These are phyloP conservation scores for Hapalemur alaotrensis DNA, from an alignment of 2,797 vertebrate genomes.

Conservation along the genomic window DNA sequence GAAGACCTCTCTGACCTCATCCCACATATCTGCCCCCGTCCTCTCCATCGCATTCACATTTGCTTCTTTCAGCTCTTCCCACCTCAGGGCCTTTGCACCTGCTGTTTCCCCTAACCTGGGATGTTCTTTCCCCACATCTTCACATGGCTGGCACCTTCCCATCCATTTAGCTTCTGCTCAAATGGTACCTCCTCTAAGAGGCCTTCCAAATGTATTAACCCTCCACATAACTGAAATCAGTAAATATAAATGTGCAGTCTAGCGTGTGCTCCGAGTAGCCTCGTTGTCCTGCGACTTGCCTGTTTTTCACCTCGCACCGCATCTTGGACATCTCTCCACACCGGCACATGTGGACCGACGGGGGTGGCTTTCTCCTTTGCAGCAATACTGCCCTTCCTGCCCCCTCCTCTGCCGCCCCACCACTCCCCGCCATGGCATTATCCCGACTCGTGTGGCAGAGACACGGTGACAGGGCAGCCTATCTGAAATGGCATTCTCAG, in stretches of 20 bases:
- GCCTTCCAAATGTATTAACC: neutral
- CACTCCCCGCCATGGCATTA: neutral
- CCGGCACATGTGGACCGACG: accelerated
- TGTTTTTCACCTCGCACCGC: neutral
- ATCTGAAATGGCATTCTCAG: slow-evolving; percentile 73
- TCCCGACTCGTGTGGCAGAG: neutral
- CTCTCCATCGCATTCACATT: too few relatives aligned
- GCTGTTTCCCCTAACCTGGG: neutral
- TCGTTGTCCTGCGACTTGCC: accelerated
- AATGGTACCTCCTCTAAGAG: neutral
- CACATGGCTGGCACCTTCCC: neutral
- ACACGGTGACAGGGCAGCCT: slow-evolving; percentile 63
- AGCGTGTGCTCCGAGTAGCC: accelerated
- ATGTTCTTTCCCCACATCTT: neutral
- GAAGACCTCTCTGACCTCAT: neutral
- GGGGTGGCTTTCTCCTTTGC: accelerated
- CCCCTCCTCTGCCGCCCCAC: neutral
- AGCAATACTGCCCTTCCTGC: accelerated
- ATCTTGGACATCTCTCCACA: accelerated
- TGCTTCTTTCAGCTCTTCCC: neutral
- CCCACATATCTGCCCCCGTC: accelerated
- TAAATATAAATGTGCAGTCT: accelerated
- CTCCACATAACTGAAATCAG: neutral
- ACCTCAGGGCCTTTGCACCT: neutral
- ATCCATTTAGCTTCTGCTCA: neutral